Evolutionary conservation across 2,113 vertebrate genomes (phyloP).

Genomic region (Psammodynastes pulverulentus): DNA sequence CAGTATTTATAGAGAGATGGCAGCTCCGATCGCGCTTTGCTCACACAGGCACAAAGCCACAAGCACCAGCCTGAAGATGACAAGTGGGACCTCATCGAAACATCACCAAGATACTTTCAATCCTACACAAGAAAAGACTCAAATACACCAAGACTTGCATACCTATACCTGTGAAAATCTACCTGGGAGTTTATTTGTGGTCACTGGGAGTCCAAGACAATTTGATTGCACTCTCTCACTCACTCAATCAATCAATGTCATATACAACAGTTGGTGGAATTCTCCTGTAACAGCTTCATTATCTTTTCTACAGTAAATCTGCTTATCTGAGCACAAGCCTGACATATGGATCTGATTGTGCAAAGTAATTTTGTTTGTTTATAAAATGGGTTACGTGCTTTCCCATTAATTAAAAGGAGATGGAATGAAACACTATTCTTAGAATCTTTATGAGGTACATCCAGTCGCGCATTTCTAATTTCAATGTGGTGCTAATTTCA

Average conservation of each 20-base stretch:
- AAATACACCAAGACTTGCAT: no score
- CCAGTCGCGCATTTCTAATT: neutral
- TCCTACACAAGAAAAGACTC: no score
- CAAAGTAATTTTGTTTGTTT: neutral
- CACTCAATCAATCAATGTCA: neutral
- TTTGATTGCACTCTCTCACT: neutral
- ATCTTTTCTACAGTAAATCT: neutral
- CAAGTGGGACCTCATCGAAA: no score
- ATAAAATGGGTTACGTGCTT: neutral
- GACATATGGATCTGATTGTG: slow-evolving; percentile 7
- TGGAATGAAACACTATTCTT: slow-evolving; percentile 19
- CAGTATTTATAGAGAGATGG: no score
- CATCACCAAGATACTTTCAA: no score
- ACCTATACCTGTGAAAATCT: no score
- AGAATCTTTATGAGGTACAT: neutral
- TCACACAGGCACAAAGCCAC: no score
- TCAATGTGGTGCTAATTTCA: slow-evolving; percentile 27
- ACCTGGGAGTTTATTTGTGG: no score
- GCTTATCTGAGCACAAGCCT: neutral
- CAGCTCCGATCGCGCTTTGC: no score
- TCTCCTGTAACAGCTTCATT: neutral
- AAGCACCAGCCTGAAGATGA: no score
- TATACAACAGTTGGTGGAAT: neutral
- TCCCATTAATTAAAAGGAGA: neutral
- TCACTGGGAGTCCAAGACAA: neutral